Evolutionary conservation across 2,797 vertebrate genomes (phyloP), one percentile per base, ranked within the genome.

Genomic region (Sparidentex hasta): DNA sequence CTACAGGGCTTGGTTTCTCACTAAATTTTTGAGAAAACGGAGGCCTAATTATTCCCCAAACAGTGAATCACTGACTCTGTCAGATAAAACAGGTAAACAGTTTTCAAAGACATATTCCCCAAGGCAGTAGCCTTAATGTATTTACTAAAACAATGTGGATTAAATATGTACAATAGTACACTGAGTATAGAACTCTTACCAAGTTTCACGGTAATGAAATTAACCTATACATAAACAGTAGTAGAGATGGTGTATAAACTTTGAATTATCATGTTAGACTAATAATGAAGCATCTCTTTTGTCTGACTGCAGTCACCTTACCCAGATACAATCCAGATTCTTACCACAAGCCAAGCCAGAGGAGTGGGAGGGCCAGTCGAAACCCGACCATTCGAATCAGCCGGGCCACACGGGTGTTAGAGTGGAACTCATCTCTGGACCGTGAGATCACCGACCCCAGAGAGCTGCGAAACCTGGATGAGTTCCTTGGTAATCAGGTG

Each of bases 401-500:
- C 90, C 96, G 97, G 21, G 96, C 96, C 88, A 95, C 95, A 0
- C 91, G 94, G 17, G 87, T 93, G 0, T 94, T 96, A 87, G 94
- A 96, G 62, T 96, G 96, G 93, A 95, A 95, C 12, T 87, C 92
- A 0, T 96, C 97, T 0, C 92, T 98, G 81, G 94, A 94, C 47
- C 94, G 96, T 0, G 95, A 97, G 88, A 97, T 99, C 82, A 96
- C 96, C 0, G 93, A 97, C 2, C 86, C 95, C 88, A 96, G 96
- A 0, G 98, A 99, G 78, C 96, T 99, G 65, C 96, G 96, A 69
- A 95, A 96, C 74, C 96, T 99, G 56, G 98, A 99, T 1, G 98
- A 99, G 78, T 99, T 98, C 88, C 96, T 99, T 14, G 95, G 97
- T 11, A 97, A 96, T 82, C 97, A 99, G 96, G 98, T 99, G 65